These are phyloP conservation scores for Drosophila ambigua DNA, from an alignment of 1,140 invertebrate species.

Conservation along the genomic window DNA sequence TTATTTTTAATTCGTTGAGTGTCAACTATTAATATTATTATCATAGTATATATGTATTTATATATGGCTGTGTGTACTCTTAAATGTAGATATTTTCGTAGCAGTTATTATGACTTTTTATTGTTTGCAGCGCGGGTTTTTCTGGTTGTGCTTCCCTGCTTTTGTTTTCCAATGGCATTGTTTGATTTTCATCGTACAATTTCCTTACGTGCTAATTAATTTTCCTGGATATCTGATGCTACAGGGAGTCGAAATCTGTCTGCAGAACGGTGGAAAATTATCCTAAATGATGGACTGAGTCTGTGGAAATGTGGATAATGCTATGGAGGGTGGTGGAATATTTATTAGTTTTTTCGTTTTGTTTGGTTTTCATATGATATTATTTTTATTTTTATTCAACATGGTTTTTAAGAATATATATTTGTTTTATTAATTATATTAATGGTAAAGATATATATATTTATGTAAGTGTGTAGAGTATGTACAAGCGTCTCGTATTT, in stretches of 20 bases:
- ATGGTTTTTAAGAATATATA: constrained; percentile 12
- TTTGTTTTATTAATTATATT: constrained; percentile 61
- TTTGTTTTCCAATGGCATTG: constrained; percentile 37
- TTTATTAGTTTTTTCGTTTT: constrained; percentile 1
- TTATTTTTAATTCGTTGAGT: constrained; percentile 74
- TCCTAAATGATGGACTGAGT: not conserved
- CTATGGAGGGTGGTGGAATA: constrained; percentile 18
- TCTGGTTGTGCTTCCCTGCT: constrained; percentile 19
- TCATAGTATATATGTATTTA: constrained; percentile 52
- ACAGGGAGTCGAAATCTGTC: not conserved
- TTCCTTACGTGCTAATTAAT: constrained; percentile 77
- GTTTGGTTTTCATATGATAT: constrained; percentile 3
- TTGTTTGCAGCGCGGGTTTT: constrained; percentile 57
- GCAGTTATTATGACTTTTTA: constrained; percentile 62
- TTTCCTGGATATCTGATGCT: constrained; percentile 44
- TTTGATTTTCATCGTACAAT: constrained; percentile 71
- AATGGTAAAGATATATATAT: constrained; percentile 12
- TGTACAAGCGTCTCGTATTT: too few species aligned
- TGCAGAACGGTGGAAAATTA: constrained; percentile 33
- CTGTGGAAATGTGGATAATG: constrained; percentile 34
- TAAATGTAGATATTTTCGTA: constrained; percentile 46
- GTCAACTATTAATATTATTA: constrained; percentile 78
- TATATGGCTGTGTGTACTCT: not conserved
- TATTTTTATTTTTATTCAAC: constrained; percentile 48
- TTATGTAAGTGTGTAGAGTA: too few species aligned